A percentile compares a stretch with the other conserved stretches of the same genome.
These are phyloP conservation scores for Cephus pulcher DNA, from an alignment of 2,888 invertebrate species.

Conservation along the genomic window DNA sequence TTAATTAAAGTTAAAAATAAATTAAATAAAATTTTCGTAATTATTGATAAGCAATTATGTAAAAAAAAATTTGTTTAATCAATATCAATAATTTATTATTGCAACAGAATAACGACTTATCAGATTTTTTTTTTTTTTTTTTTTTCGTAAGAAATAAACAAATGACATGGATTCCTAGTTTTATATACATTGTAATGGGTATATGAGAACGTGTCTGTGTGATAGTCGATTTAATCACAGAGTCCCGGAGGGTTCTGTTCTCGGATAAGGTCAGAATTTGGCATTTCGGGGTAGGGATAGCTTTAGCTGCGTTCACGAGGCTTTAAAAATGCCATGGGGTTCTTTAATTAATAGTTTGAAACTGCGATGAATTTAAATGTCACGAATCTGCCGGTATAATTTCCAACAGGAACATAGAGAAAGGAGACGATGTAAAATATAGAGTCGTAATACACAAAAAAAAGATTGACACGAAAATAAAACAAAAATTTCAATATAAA, in stretches of 20 bases:
- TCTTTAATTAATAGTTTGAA: conserved; percentile 36
- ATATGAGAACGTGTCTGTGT: not conserved
- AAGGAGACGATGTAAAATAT: not conserved
- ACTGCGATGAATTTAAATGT: conserved; percentile 8
- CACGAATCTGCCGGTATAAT: not conserved
- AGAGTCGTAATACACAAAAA: too few species aligned
- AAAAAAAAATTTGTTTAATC: too few species aligned
- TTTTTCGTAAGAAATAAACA: not conserved
- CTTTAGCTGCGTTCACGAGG: conserved; percentile 32
- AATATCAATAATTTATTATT: not conserved
- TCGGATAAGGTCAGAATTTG: conserved; percentile 45
- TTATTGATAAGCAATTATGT: too few species aligned
- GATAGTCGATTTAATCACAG: conserved; percentile 50
- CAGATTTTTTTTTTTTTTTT: too few species aligned
- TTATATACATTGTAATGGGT: not conserved
- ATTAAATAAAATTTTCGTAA: too few species aligned
- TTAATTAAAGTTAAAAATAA: not conserved
- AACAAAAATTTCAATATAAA: not conserved
- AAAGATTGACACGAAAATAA: not conserved
- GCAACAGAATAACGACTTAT: not conserved
- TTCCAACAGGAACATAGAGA: not conserved
- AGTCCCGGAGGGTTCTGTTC: conserved; percentile 41
- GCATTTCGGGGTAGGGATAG: conserved; percentile 36
- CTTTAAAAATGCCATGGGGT: conserved; percentile 33
- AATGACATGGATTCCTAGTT: not conserved